Evolutionary conservation across 1,140 invertebrate species (phyloP), one percentile per base, ranked within the genome.

Genomic region (Drosophila oshimai): DNA sequence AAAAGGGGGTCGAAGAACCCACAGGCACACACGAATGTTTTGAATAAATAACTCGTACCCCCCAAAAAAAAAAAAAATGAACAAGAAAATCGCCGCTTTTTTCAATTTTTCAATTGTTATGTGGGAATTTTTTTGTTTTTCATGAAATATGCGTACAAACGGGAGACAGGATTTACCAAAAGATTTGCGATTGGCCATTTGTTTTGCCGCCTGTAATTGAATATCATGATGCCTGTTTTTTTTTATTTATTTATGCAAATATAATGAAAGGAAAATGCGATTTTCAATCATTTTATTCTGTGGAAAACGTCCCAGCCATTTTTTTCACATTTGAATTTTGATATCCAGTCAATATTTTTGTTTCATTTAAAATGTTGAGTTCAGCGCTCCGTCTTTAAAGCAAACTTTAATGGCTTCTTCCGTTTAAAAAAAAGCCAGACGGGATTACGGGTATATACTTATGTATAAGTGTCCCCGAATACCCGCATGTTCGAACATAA

Each of bases 181-280:
- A 79, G 80, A 83, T 83, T 83, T 86, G 74, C 77, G 64, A 57
- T 67, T 60, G 46, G 29, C 58, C 74, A 83, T 86, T 83, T 83
- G 70, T 86, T 86, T 58, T 86, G 58, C 44, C n/a, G 54, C 28
- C n/a, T 61, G 58, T 86, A 86, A 83, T 83, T 84, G 79, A 86
- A 86, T 65, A 71, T 34, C 20, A 15, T 5, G 9, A 9, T 49
- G 36, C n/a, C 12, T n/a, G 15, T 7, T 26, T 17, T 12, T n/a
- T 26, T 49, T 61, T 70, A 55, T 49, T 49, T 33, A 39, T 72
- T 50, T 61, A 67, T 44, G 39, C 9, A 61, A 42, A 71, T 71
- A 49, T 60, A 71, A 71, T 71, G 53, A 71, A 70, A 44, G 22
- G 9, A 45, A 50, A 45, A 46, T 18, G 61, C 17, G 17, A 39